A percentile compares a stretch with the other conserved stretches of the same genome.
These are phyloP conservation scores for Paraplagusia blochii DNA, from an alignment of 2,113 vertebrate genomes.

Conservation along the genomic window DNA sequence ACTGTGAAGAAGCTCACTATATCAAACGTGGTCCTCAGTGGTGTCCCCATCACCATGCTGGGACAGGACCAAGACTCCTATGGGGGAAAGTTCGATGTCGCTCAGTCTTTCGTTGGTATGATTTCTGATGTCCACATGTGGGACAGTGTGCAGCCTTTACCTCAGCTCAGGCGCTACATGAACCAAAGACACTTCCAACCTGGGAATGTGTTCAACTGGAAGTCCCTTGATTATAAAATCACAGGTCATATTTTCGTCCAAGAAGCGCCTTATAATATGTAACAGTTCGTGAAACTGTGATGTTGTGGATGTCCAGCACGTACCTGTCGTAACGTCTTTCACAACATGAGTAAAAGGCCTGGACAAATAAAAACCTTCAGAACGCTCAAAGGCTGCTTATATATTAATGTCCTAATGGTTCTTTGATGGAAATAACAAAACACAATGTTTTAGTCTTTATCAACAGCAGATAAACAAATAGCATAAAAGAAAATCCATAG, in stretches of 20 bases:
- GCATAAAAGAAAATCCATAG: no score
- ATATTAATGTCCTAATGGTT: no score
- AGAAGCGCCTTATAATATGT: background rate
- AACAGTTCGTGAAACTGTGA: background rate
- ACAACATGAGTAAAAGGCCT: no score
- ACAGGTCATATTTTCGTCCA: conserved; percentile 3
- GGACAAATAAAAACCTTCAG: no score
- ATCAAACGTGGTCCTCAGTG: conserved; percentile 5
- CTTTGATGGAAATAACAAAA: no score
- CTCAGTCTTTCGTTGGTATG: conserved; percentile 17
- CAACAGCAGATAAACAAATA: no score
- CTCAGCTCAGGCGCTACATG: conserved; percentile 25
- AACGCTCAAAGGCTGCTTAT: no score
- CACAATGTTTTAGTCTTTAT: no score
- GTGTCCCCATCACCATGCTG: conserved; percentile 15
- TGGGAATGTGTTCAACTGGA: conserved; percentile 40
- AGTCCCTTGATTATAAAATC: background rate
- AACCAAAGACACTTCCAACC: background rate
- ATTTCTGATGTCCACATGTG: conserved; percentile 43
- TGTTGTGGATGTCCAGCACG: background rate
- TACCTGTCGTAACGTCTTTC: no score
- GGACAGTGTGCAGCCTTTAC: conserved; percentile 30
- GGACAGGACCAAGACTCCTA: conserved; percentile 46
- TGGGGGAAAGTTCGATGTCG: conserved; percentile 15
- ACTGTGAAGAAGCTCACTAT: conserved; percentile 28